Conservation (phyloP, 1,140 invertebrate species). For the Ephestia elutella region DNA sequence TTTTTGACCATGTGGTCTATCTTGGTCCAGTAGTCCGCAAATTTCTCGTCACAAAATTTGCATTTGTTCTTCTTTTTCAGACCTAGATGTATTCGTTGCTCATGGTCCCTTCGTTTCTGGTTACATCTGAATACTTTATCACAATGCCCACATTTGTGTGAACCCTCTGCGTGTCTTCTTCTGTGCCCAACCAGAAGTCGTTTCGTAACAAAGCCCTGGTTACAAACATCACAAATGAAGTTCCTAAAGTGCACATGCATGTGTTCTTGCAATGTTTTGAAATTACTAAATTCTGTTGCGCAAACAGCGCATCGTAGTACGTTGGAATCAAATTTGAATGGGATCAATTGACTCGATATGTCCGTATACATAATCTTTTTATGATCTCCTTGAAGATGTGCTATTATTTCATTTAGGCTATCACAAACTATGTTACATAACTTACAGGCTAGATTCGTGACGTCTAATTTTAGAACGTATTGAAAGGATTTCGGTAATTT, state of each 20-base stretch:
- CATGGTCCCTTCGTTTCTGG: conserved; percentile 28
- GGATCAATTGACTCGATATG: conserved; percentile 40
- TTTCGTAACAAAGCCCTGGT: conserved; percentile 76
- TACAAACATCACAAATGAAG: conserved; percentile 85
- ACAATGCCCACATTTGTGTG: conserved; percentile 28
- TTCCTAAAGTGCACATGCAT: conserved; percentile 60
- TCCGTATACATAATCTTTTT: conserved; percentile 36
- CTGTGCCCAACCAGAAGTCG: conserved; percentile 12
- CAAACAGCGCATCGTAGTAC: conserved; percentile 56
- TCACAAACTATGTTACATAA: conserved; percentile 32
- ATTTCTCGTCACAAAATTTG: conserved; percentile 31
- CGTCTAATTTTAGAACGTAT: conserved; percentile 50
- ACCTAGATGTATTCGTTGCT: conserved; percentile 21
- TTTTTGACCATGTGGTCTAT: conserved; percentile 24
- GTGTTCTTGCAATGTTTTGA: conserved; percentile 60
- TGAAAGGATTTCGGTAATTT: conserved; percentile 34
- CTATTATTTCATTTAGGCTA: conserved; percentile 36
- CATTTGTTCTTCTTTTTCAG: conserved; percentile 30
- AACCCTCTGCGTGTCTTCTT: conserved; percentile 14
- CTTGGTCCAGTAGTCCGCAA: conserved; percentile 25
- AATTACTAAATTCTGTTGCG: conserved; percentile 46
- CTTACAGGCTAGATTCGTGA: conserved; percentile 41
- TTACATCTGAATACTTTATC: conserved; percentile 26
- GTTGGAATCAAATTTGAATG: conserved; percentile 51
- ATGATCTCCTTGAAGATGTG: conserved; percentile 40